A percentile compares a stretch with the other conserved stretches of the same genome.
Conservation (phyloP, 2,113 vertebrate genomes). For the Gallinago paraguaiae region DNA sequence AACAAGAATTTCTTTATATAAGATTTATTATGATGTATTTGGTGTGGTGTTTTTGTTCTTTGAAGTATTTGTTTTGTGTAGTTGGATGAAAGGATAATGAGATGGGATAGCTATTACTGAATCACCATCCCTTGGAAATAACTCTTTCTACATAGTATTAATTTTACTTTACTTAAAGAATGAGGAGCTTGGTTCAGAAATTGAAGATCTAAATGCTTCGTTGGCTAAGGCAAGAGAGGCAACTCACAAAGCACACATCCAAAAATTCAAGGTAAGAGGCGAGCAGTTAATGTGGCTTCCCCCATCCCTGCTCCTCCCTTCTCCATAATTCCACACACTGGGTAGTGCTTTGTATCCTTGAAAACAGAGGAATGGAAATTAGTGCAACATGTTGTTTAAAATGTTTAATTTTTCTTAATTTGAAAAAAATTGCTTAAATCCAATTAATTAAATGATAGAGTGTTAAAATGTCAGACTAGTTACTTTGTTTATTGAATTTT, state of each 20-base stretch:
- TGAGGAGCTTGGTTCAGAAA: constrained; percentile 84
- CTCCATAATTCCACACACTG: background rate
- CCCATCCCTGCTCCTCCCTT: background rate
- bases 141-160: background rate
- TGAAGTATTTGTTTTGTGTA: background rate
- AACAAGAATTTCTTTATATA: background rate
- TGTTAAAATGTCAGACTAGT: background rate
- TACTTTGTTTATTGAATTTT: background rate
- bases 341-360: background rate
- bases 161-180: constrained; percentile 75
- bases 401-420: background rate
- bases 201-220: constrained; percentile 83
- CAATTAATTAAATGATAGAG: background rate
- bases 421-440: background rate
- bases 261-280: constrained; percentile 83
- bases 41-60: background rate
- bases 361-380: background rate
- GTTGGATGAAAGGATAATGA: background rate
- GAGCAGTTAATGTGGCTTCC: background rate
- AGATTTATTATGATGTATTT: background rate
- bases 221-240: constrained; percentile 84
- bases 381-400: background rate
- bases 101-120: background rate
- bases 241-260: constrained; percentile 82
- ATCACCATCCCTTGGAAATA: background rate